Evolutionary conservation across 2,113 vertebrate genomes (phyloP), one percentile per base, ranked within the genome.

Genomic region (Gasterosteus nipponicus): DNA sequence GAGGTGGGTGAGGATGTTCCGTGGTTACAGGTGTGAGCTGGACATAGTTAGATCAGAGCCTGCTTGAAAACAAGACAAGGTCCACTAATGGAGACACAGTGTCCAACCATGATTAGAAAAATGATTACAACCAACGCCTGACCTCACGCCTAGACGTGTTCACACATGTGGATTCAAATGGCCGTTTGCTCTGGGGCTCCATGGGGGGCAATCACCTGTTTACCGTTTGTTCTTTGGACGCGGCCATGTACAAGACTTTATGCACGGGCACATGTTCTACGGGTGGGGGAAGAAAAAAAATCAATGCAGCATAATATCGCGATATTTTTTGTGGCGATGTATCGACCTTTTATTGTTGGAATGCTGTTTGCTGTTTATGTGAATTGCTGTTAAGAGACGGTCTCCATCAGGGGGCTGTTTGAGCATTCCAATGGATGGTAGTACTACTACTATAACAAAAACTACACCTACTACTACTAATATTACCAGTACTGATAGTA

Each of bases 11-110:
- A 12, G 46, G 35, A 69, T 42, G 26, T 61, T 74, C 86, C 81
- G 88, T 88, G 83, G 89, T 88, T 75, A 80, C 44, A 31, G 31
- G 16, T 18, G 33, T 70, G 75, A 58, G 47, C 42, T 69, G 69
- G 61, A 76, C 61, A 66, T 5, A 10, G 29, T 3, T 19, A 42
- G 2, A 67, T 31, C 2, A 4, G 68, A 16, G 54, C 22, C 70
- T 42, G 49, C 14, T 22, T 22, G 6, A 33, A 38, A 57, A 38
- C 18, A 1, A 39, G 42, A 44, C n/a, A 3, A 33, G 14, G 19
- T n/a, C 33, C 44, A 59, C 42, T 12, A 59, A 54, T n/a, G 2
- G 1, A 51, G 7, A 59, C 18, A 26, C 4, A 0, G 7, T 31
- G 11, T 3, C 9, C 0, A 9, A 5, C 1, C 12, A 35, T 12